phyloP scores from a whole-genome alignment of 92 coral and sea anemone species.

The Virgularia gustaviana region DNA sequence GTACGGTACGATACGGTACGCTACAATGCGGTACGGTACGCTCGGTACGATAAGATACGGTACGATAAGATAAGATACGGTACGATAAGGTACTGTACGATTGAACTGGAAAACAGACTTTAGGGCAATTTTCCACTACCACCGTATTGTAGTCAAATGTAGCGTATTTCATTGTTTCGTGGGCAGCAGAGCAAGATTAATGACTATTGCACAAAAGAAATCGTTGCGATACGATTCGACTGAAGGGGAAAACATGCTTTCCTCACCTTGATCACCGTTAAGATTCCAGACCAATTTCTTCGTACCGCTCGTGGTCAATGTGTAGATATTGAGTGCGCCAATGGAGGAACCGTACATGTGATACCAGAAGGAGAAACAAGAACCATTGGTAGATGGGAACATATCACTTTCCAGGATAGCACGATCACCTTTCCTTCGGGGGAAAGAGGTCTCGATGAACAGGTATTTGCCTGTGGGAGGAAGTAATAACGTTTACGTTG shows the following conservation, averaged over 20 bases:
- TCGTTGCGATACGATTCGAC: too few relatives aligned
- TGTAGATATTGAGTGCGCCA: slow-evolving; percentile 72
- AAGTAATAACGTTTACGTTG: not conserved
- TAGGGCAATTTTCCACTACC: too few relatives aligned
- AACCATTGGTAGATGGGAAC: slow-evolving; percentile 71
- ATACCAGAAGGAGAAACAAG: slow-evolving; percentile 94
- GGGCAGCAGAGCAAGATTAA: too few relatives aligned
- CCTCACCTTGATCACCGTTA: slow-evolving; percentile 69
- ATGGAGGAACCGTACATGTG: slow-evolving; percentile 93
- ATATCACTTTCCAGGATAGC: slow-evolving; percentile 77
- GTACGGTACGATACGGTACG: too few relatives aligned
- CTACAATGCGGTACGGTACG: too few relatives aligned
- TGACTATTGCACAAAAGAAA: too few relatives aligned
- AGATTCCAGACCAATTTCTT: slow-evolving; percentile 11
- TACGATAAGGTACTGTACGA: too few relatives aligned
- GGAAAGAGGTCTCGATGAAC: slow-evolving; percentile 88
- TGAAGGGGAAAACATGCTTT: slow-evolving; percentile 63
- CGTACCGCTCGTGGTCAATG: not conserved
- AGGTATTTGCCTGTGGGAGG: slow-evolving; percentile 62
- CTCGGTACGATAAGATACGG: too few relatives aligned
- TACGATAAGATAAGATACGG: too few relatives aligned
- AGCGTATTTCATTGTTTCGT: too few relatives aligned
- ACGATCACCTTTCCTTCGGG: slow-evolving; percentile 73
- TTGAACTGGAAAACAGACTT: too few relatives aligned
- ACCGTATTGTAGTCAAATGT: too few relatives aligned